phyloP scores from a whole-genome alignment of 2,113 vertebrate genomes.

The Aplodontia rufa region DNA sequence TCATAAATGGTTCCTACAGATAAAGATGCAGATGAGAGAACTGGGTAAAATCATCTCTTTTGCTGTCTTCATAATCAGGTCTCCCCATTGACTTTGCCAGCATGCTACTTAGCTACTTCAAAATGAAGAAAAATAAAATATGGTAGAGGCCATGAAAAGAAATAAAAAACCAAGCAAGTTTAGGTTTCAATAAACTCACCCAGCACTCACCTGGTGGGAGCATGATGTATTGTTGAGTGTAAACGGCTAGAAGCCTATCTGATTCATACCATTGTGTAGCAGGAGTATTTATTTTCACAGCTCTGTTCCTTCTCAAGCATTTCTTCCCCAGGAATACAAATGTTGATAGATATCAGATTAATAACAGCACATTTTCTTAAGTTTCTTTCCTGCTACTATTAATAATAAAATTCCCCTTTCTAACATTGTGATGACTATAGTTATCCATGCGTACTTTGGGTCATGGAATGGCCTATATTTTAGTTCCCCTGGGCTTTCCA shows the following conservation, averaged over 20 bases:
- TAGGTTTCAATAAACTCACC: conserved; percentile 70
- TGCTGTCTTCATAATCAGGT: background rate
- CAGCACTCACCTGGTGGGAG: conserved; percentile 63
- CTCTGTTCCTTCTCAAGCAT: conserved; percentile 5
- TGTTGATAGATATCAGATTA: background rate
- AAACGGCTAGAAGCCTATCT: conserved; percentile 28
- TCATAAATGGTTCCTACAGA: background rate
- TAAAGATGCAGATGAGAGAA: conserved; percentile 33
- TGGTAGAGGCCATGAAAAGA: conserved; percentile 46
- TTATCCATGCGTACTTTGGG: background rate
- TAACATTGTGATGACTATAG: background rate
- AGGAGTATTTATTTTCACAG: conserved; percentile 38
- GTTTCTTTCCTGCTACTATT: background rate
- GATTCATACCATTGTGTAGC: background rate
- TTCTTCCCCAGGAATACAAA: background rate
- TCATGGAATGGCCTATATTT: background rate
- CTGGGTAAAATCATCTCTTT: background rate
- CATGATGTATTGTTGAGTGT: background rate
- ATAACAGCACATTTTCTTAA: background rate
- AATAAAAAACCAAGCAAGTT: conserved; percentile 67
- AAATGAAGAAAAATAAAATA: conserved; percentile 64
- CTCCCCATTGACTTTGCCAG: conserved; percentile 35
- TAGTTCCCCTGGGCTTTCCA: background rate
- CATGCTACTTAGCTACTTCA: conserved; percentile 55
- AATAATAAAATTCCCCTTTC: background rate